phyloP scores from a whole-genome alignment of 2,113 vertebrate species.

The Leptocoma aspasia region DNA sequence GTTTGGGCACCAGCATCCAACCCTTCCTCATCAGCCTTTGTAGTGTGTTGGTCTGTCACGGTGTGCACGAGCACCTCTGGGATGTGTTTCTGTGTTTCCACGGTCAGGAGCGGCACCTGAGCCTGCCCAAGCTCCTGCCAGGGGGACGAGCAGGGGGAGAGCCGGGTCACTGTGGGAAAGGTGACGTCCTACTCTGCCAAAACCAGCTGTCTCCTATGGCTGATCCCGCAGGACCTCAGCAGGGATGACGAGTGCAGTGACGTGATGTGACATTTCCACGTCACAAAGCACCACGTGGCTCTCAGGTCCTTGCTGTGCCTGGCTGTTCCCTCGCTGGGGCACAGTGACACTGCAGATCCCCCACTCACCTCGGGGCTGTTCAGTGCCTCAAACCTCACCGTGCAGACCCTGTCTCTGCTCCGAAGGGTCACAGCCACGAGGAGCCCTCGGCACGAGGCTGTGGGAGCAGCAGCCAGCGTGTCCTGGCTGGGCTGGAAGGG shows the following conservation, averaged over 20 bases:
- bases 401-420: accelerated
- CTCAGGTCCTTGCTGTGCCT: accelerated
- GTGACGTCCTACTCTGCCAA: background rate
- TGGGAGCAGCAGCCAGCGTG: accelerated
- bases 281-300: accelerated
- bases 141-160: accelerated
- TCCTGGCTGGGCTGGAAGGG: background rate
- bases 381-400: accelerated
- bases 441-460: accelerated
- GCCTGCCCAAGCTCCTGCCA: background rate
- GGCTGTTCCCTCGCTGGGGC: accelerated
- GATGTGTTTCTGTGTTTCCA: background rate
- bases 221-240: no score
- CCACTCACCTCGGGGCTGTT: accelerated
- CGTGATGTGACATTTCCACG: accelerated
- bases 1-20: background rate
- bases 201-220: accelerated
- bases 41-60: accelerated
- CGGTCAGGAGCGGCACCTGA: accelerated
- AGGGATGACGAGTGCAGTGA: accelerated
- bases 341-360: accelerated
- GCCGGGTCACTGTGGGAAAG: accelerated
- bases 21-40: background rate
- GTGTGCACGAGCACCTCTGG: accelerated
- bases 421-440: no score